Evolutionary conservation across 2,113 vertebrate species (phyloP), one percentile per base, ranked within the genome.

Genomic region (Osmerus mordax): DNA sequence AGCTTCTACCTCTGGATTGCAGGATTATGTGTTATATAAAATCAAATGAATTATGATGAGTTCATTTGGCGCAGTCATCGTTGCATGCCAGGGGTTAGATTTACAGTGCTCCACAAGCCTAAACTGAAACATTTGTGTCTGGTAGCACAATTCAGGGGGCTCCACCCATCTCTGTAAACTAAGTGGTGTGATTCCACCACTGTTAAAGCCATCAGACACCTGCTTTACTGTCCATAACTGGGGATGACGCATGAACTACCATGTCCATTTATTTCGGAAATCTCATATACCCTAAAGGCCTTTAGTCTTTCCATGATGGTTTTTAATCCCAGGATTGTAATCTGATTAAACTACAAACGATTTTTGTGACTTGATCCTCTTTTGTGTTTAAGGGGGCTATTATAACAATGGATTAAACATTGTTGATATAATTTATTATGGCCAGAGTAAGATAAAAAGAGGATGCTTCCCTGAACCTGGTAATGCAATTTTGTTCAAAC

Each of bases 1-100:
- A 19, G 8, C 58, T 11, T 60, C 58, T 60, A 23, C n/a, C 54
- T 18, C 54, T 56, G 21, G 58, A 60, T 21, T 60, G 58, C 58
- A 19, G 21, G 58, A 60, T 60, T 60, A 60, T 25, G 5, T 60
- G 21, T 60, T 60, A 60, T 21, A 60, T 60, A 60, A 60, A 60
- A 56, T 21, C 11, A 2, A 60, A 47, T 47, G 41, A 47, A 47
- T 47, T 47, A 47, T 47, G 41, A 47, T 60, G 58, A 23, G 21
- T 60, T 60, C 18, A 21, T n/a, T 60, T 60, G n/a, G n/a, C 54
- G n/a, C 54, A 56, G 18, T 60, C 58, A 60, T 60, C 6, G 58
- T 3, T 12, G n/a, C 32, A 4, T 21, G 21, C 58, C 21, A 15
- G 21, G 9, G 21, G n/a, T 4, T 19, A 60, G 58, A 21, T 12